These are phyloP conservation scores for Octomys mimax DNA, from an alignment of 2,797 vertebrate genomes.

Conservation along the genomic window DNA sequence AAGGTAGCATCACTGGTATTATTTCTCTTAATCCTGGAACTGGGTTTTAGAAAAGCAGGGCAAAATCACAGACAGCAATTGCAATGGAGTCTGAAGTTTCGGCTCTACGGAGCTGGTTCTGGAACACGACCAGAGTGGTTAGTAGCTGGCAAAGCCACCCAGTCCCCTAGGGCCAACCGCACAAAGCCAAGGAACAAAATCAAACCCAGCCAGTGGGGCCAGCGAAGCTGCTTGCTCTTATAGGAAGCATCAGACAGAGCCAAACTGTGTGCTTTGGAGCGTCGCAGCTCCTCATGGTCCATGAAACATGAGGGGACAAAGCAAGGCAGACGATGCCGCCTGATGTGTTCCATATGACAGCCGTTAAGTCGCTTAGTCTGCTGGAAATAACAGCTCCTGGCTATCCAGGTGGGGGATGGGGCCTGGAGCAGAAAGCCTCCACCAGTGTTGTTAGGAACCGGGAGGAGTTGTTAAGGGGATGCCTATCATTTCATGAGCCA, in stretches of 20 bases:
- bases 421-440: conserved; percentile 56
- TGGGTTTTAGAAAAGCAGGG: neutral
- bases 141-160: conserved; percentile 33
- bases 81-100: neutral
- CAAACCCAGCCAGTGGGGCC: conserved; percentile 39
- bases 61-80: neutral
- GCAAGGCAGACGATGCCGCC: conserved; percentile 76
- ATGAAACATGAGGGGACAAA: conserved; percentile 71
- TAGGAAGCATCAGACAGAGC: conserved; percentile 68
- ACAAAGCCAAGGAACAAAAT: conserved; percentile 56
- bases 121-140: neutral
- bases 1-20: neutral
- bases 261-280: conserved; percentile 62
- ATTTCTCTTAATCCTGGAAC: neutral
- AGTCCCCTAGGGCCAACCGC: neutral
- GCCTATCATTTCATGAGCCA: neutral
- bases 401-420: conserved; percentile 27
- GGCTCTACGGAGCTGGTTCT: neutral
- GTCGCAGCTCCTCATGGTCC: conserved; percentile 27
- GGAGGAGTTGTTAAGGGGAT: neutral
- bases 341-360: conserved; percentile 78
- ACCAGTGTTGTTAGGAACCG: neutral
- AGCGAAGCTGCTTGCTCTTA: conserved; percentile 38
- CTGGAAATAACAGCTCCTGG: conserved; percentile 78
- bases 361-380: conserved; percentile 40